Evolutionary conservation across 2,113 vertebrate species (phyloP), one percentile per base, ranked within the genome.

Genomic region (Rhinolophus sinicus): DNA sequence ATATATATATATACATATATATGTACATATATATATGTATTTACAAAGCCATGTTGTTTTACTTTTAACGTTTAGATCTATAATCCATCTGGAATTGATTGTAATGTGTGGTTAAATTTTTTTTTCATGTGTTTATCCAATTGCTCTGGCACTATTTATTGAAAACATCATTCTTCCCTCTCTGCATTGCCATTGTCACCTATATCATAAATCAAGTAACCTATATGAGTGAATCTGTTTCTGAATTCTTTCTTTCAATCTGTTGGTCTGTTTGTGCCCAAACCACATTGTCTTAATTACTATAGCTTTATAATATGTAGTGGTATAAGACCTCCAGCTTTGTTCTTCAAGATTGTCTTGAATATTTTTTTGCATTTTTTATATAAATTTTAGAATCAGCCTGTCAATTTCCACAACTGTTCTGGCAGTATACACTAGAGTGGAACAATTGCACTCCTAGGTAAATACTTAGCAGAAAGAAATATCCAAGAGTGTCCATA

Each of bases 81-180:
- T 65, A 52, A 76, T 65, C 67, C 80, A 97, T 80, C 87, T 97
- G 95, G 77, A 91, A 78, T 60, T 90, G 90, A 95, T 97, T 97
- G 93, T 90, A 87, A 75, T 21, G 19, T 94, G 58, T 90, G 58
- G 56, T 75, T 80, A 77, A 62, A 24, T 9, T 75, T 75, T 70
- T 80, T 80, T 60, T 30, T 35, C 28, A 38, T 72, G 38, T 87
- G n/a, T 95, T 93, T 96, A 92, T 88, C 33, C 75, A 87, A 16
- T 92, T 52, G 64, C 67, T 92, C 44, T 92, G 38, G 56, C 38
- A 78, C 28, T 33, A 15, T 65, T 93, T 92, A 91, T 38, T 88
- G 73, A 92, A 94, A 96, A 69, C 67, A 91, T 47, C 30, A 18
- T 76, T 72, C 40, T 77, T 88, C 85, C 19, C 52, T 38, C 22